A percentile compares a stretch with the other conserved stretches of the same genome.
Evolutionary conservation across 2,113 vertebrate genomes (phyloP).

Genomic region (Coryphaenoides rupestris): DNA sequence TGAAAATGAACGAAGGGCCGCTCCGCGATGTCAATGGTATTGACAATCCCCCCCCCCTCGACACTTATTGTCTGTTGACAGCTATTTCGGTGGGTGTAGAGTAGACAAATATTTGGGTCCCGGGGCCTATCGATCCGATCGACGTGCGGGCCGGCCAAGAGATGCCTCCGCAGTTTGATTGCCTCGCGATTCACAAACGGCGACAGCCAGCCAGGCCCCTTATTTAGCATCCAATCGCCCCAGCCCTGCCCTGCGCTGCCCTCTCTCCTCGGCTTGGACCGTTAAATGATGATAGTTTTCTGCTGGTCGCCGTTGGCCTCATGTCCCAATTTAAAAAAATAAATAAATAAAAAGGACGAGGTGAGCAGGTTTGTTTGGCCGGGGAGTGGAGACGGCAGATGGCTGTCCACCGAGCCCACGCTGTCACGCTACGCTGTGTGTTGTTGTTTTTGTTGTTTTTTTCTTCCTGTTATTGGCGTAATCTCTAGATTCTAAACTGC

Average conservation of each 20-base stretch:
- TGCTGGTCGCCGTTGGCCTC: background rate
- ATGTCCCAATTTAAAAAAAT: conserved; percentile 28
- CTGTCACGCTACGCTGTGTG: too few relatives aligned
- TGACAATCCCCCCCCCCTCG: conserved; percentile 3
- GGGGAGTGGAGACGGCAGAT: conserved; percentile 8
- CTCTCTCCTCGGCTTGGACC: conserved; percentile 16
- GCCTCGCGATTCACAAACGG: conserved; percentile 23
- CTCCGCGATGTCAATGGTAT: conserved; percentile 31
- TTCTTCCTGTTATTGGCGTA: conserved; percentile 10
- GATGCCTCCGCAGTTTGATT: conserved; percentile 14
- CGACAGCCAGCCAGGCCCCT: conserved; percentile 25
- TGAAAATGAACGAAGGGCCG: conserved; percentile 17
- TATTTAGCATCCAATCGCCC: conserved; percentile 24
- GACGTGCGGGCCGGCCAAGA: conserved; percentile 15
- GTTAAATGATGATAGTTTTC: conserved; percentile 36
- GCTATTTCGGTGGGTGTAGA: conserved; percentile 30
- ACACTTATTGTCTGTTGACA: conserved; percentile 25
- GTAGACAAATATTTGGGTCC: conserved; percentile 47
- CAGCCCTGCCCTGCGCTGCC: too few relatives aligned
- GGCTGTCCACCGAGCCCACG: background rate
- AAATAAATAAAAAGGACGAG: too few relatives aligned
- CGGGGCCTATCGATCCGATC: conserved; percentile 32
- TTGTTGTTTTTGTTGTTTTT: background rate
- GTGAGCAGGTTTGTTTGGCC: conserved; percentile 1
- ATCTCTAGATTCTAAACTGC: conserved; percentile 19